Percentiles rank a stretch among this genome's conserved stretches.
phyloP scores from a whole-genome alignment of 1,140 invertebrate genomes.

The Hycleus cichorii region DNA sequence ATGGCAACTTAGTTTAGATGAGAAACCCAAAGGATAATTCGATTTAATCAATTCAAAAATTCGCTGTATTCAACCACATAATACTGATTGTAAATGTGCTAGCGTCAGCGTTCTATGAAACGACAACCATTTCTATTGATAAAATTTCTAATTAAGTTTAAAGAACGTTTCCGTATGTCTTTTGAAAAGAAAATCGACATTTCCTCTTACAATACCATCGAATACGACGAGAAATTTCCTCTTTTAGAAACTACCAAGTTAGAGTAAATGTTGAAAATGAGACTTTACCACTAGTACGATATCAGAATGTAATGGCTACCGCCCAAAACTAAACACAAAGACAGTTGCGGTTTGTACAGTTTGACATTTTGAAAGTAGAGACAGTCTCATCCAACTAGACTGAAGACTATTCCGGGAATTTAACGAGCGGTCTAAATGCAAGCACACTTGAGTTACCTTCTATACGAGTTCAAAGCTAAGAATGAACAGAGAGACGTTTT shows the following conservation, averaged over 20 bases:
- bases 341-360: conserved; percentile 7
- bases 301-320: conserved; percentile 3
- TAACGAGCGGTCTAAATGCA: conserved; percentile 15
- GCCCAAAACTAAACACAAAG: not conserved
- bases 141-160: conserved; percentile 1
- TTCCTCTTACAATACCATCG: not conserved
- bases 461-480: too few relatives aligned
- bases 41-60: conserved; percentile 4
- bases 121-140: not conserved
- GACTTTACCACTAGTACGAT: not conserved
- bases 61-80: too few relatives aligned
- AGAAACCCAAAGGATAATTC: conserved; percentile 2
- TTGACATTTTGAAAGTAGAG: conserved; percentile 6
- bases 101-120: not conserved
- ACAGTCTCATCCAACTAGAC: conserved; percentile 5
- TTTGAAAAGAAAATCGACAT: not conserved
- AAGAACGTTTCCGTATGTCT: not conserved
- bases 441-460: conserved; percentile 10
- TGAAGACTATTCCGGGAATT: conserved; percentile 4
- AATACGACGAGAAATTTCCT: too few relatives aligned
- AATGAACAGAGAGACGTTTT: too few relatives aligned
- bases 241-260: not conserved
- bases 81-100: too few relatives aligned
- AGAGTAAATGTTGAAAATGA: not conserved
- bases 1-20: not conserved